Evolutionary conservation across 2,888 invertebrate species (phyloP), one percentile per base, ranked within the genome.

Genomic region (Drosophila trichaetosa): DNA sequence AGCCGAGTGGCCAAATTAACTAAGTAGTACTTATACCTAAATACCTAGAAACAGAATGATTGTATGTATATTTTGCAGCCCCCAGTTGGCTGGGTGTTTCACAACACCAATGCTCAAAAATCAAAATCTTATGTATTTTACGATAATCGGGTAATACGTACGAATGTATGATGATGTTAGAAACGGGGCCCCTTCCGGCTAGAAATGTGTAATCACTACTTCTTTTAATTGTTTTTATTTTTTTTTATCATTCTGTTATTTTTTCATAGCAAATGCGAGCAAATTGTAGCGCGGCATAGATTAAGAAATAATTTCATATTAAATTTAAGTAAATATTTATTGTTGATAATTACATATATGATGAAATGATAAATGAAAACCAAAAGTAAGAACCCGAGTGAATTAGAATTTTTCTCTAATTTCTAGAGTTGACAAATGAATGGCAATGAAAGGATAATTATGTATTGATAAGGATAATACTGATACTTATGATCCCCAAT

Each of bases 361-460:
- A 69, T 33, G 38, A 76, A 56, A 51, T 48, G 59, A 38, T 38
- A 38, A 56, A 56, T 10, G 13, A 36, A 70, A 69, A 70, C 53
- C 61, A 80, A 78, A 77, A 59, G 68, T 75, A 42, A 63, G 53
- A 79, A 75, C 60, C 62, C 77, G 76, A 71, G 71, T 81, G 85
- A 80, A 87, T 87, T 89, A 87, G 87, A 89, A 89, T 89, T 87
- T 87, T 87, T 89, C 83, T 87, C 88, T 87, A 87, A 87, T 89
- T 79, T 80, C 68, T 67, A 61, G 87, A 77, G 84, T 85, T 79
- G 74, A 62, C 65, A 60, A 74, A 70, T 79, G 59, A 66, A 67
- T 74, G 79, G 76, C 49, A 70, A 75, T 69, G 80, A 65, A 63
- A 52, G 62, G 57, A 63, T 67, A 62, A 65, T 62, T 71, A 71